Evolutionary conservation across 2,113 vertebrate genomes (phyloP).

Genomic region (Marmota flaviventris): DNA sequence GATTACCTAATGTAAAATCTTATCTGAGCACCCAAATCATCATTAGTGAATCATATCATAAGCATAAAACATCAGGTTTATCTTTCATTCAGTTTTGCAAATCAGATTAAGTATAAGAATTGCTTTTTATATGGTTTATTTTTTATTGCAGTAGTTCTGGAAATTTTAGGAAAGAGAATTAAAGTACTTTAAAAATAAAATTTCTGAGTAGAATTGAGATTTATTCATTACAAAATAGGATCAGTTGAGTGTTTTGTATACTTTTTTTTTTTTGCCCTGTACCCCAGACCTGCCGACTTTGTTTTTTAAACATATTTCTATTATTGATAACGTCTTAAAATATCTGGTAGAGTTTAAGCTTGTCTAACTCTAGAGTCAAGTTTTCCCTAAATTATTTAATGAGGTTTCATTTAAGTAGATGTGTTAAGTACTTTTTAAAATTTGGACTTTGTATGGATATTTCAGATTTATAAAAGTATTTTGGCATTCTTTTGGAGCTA

Average conservation of each 20-base stretch:
- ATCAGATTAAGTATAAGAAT: background rate
- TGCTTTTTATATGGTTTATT: slow-evolving; percentile 15
- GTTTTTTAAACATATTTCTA: slow-evolving; percentile 36
- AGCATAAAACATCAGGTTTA: background rate
- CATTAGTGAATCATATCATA: background rate
- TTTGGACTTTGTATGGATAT: slow-evolving; percentile 15
- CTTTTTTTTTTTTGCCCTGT: background rate
- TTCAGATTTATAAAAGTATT: slow-evolving; percentile 59
- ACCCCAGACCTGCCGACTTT: background rate
- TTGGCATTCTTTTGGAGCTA: background rate
- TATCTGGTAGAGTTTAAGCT: slow-evolving; percentile 38
- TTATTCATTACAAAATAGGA: background rate
- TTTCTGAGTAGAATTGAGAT: slow-evolving; percentile 45
- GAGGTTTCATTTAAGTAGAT: slow-evolving; percentile 40
- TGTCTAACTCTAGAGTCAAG: background rate
- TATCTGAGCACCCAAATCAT: background rate
- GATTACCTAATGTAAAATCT: background rate
- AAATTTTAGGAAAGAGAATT: background rate
- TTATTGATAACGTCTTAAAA: background rate
- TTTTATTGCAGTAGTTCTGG: slow-evolving; percentile 4
- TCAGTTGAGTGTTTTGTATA: background rate
- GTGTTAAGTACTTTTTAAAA: background rate
- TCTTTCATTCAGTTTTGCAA: background rate
- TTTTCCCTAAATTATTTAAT: slow-evolving; percentile 60
- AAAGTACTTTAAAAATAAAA: background rate